phyloP scores from a whole-genome alignment of 2,797 vertebrate species.

The Lacerta viridis region DNA sequence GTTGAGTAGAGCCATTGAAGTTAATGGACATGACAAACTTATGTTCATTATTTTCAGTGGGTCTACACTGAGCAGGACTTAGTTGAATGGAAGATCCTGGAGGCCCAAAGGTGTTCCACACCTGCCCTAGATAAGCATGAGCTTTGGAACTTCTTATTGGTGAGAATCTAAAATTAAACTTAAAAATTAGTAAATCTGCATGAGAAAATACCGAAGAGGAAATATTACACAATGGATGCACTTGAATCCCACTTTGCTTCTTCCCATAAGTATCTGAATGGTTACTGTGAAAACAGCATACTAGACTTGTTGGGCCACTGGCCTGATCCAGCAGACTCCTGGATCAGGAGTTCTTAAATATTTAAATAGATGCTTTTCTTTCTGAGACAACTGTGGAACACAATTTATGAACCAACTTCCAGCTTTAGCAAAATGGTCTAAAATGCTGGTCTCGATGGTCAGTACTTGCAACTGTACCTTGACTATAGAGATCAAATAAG shows the following conservation, averaged over 20 bases:
- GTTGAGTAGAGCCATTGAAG: too few relatives aligned
- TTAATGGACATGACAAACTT: too few relatives aligned
- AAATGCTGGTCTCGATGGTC: conserved; percentile 63
- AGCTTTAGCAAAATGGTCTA: conserved; percentile 54
- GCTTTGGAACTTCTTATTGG: not conserved
- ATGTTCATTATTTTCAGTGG: too few relatives aligned
- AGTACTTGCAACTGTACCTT: conserved; percentile 62
- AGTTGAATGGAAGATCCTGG: too few relatives aligned
- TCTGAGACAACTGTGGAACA: conserved; percentile 38
- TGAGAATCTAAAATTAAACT: conserved; percentile 33
- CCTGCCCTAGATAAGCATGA: not conserved
- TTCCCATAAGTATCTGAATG: conserved; percentile 54
- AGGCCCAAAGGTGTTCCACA: too few relatives aligned
- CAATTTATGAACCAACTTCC: conserved; percentile 65
- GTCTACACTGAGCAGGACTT: too few relatives aligned
- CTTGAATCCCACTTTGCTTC: too few relatives aligned
- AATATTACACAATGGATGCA: conserved; percentile 65
- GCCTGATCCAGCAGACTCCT: conserved; percentile 3
- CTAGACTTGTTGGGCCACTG: too few relatives aligned
- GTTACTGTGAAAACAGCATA: too few relatives aligned
- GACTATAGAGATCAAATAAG: conserved; percentile 64
- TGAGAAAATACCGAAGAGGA: conserved; percentile 43
- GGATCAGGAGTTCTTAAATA: conserved; percentile 16
- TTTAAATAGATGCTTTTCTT: conserved; percentile 54
- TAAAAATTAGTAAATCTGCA: conserved; percentile 40